Base-by-base conservation (phyloP, 2,888 invertebrate genomes). In the Ophioninae sp. region DNA sequence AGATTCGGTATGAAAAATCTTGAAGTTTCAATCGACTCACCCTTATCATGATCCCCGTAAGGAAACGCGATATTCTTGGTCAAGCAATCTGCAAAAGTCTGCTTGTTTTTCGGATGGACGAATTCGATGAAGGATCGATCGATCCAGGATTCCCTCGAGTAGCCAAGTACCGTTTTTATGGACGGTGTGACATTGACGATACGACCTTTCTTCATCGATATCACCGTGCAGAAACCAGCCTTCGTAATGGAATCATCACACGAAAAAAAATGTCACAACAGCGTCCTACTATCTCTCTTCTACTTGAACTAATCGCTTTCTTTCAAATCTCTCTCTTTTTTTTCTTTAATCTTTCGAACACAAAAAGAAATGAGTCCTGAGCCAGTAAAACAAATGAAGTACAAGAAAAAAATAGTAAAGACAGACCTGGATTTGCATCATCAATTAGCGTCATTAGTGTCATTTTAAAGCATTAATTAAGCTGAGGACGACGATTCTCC, bases 41-140 rank as follows among this genome's bases (percentile, higher is more conserved):
- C 90, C 73, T 90, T 89, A 30, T 87, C 85, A 17, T 81, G 91
- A 84, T 95, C 94, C 0, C 93, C 93, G 30, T 94, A 94, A n/a
- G 95, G 95, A 51, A 94, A 93, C 0, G 95, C 94, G 84, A 96
- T 93, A 56, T 95, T 95, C 1, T 94, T 95, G 0, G 96, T 95
- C 80, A 97, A 96, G 93, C 96, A 96, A 83, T 95, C 96, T 22
- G 96, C 96, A 90, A 98, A 96, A 0, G 95, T 96, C 75, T 95
- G 94, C 82, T 96, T 94, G 89, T 96, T 96, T 92, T 95, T 96
- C 1, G 96, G 96, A 92, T 98, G 97, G 0, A 98, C 94, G 90
- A 97, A 98, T 89, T 98, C 97, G 78, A 97, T 96, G 89, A 98
- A 97, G 0, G 97, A 96, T 74, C 97, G 94, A 5, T 97, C 97